phyloP scores from a whole-genome alignment of 2,888 invertebrate species.

The Lypha dubia region DNA sequence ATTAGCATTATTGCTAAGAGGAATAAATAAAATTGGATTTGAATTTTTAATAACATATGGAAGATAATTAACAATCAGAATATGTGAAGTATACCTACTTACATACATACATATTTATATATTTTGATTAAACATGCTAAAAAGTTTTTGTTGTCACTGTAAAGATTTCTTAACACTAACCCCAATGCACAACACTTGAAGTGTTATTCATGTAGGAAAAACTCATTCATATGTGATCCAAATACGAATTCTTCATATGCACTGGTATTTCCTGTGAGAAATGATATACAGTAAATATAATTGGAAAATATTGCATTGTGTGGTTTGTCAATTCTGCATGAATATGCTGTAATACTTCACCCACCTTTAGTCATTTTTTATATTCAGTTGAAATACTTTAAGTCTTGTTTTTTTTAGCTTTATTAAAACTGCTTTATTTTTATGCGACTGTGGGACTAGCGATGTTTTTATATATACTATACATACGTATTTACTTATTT shows the following conservation, averaged over 20 bases:
- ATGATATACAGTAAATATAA: slow-evolving; percentile 75
- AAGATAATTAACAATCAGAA: too few relatives aligned
- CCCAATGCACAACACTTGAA: slow-evolving; percentile 15
- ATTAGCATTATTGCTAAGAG: too few relatives aligned
- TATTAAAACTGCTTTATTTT: slow-evolving; percentile 49
- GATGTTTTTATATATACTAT: not conserved
- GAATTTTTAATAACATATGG: too few relatives aligned
- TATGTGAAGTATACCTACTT: too few relatives aligned
- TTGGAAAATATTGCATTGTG: slow-evolving; percentile 76
- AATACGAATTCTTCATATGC: slow-evolving; percentile 31
- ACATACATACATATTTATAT: too few relatives aligned
- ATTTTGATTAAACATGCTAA: too few relatives aligned
- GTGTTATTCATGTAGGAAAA: slow-evolving; percentile 50
- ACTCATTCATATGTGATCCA: slow-evolving; percentile 69
- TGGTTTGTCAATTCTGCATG: slow-evolving; percentile 42
- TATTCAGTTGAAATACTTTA: slow-evolving; percentile 49
- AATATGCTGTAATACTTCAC: not conserved
- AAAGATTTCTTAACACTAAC: not conserved
- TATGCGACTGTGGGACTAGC: not conserved
- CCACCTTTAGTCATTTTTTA: slow-evolving; percentile 43
- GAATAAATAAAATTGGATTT: too few relatives aligned
- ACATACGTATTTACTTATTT: not conserved
- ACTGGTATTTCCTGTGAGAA: slow-evolving; percentile 68
- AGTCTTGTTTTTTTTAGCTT: slow-evolving; percentile 34
- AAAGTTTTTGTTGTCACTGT: slow-evolving; percentile 42